A percentile compares a stretch with the other conserved stretches of the same genome.
These are phyloP conservation scores for Caligus rogercresseyi DNA, from an alignment of 1,140 invertebrate species.

Conservation along the genomic window DNA sequence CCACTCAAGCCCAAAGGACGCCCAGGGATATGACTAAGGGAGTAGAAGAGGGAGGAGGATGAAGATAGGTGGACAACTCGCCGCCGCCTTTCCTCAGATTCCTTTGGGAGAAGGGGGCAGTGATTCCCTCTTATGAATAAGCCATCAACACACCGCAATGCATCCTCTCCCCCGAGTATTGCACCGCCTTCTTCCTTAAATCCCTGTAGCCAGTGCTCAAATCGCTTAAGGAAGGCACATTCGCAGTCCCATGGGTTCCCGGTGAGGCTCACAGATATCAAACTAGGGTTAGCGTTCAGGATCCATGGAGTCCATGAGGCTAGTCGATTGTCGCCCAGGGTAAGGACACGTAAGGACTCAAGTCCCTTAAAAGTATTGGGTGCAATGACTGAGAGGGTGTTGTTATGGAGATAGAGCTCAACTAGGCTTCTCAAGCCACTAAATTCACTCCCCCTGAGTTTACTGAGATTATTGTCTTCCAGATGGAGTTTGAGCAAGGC, in stretches of 20 bases:
- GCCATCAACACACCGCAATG: slow-evolving; percentile 14
- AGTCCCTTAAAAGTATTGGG: slow-evolving; percentile 60
- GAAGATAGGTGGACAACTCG: neutral
- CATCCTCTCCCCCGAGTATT: slow-evolving; percentile 33
- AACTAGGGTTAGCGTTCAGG: slow-evolving; percentile 46
- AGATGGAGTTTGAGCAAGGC: slow-evolving; percentile 61
- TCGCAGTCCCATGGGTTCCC: slow-evolving; percentile 74
- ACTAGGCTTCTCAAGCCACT: slow-evolving; percentile 56
- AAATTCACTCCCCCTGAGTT: slow-evolving; percentile 72
- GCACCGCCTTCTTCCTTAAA: slow-evolving; percentile 37
- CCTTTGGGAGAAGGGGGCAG: neutral
- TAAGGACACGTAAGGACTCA: slow-evolving; percentile 53
- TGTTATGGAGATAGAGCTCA: slow-evolving; percentile 72
- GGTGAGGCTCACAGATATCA: slow-evolving; percentile 51
- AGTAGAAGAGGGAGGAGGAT: neutral
- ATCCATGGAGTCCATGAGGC: slow-evolving; percentile 65
- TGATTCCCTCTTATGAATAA: neutral
- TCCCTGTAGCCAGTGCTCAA: slow-evolving; percentile 58
- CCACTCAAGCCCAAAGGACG: slow-evolving; percentile 39
- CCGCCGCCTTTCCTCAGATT: neutral
- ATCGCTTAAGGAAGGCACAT: slow-evolving; percentile 66
- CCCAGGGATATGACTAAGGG: too few species aligned
- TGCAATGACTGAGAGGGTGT: slow-evolving; percentile 52
- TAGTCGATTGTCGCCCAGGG: slow-evolving; percentile 64
- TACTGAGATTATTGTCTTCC: slow-evolving; percentile 58